A percentile compares a stretch with the other conserved stretches of the same genome.
These are phyloP conservation scores for Melieria crassipennis DNA, from an alignment of 2,888 invertebrate genomes.

Conservation along the genomic window DNA sequence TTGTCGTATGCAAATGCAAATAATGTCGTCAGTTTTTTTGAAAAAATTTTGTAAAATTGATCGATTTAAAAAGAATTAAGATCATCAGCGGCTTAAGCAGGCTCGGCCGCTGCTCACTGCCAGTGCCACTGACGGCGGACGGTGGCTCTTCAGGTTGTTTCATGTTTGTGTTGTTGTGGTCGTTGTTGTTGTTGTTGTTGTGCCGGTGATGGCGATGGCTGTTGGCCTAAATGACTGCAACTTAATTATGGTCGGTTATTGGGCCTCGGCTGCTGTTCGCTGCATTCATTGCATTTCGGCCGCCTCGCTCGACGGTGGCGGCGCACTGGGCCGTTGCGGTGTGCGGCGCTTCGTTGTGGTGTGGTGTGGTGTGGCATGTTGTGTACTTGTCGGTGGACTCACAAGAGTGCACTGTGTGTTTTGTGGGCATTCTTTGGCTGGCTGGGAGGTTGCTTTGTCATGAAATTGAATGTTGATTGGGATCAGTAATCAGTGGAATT, in stretches of 20 bases:
- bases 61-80: constrained; percentile 61
- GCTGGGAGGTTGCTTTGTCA: constrained; percentile 29
- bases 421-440: not conserved
- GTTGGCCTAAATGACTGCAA: constrained; percentile 20
- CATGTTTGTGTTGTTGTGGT: not conserved
- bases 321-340: too few relatives aligned
- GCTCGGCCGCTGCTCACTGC: too few relatives aligned
- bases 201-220: not conserved
- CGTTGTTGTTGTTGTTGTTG: constrained; percentile 12
- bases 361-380: too few relatives aligned
- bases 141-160: not conserved
- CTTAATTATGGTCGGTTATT: constrained; percentile 24
- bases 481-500: constrained; percentile 56
- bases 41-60: constrained; percentile 55
- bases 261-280: not conserved
- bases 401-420: too few relatives aligned
- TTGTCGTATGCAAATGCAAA: constrained; percentile 48
- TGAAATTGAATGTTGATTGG: constrained; percentile 45
- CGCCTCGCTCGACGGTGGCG: not conserved
- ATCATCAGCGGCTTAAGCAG: constrained; percentile 49
- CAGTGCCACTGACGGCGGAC: not conserved
- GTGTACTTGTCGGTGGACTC: too few relatives aligned
- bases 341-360: too few relatives aligned
- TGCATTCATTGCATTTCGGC: not conserved
- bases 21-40: constrained; percentile 57